Conservation (phyloP, 2,113 vertebrate genomes). For the Numenius arquata region DNA sequence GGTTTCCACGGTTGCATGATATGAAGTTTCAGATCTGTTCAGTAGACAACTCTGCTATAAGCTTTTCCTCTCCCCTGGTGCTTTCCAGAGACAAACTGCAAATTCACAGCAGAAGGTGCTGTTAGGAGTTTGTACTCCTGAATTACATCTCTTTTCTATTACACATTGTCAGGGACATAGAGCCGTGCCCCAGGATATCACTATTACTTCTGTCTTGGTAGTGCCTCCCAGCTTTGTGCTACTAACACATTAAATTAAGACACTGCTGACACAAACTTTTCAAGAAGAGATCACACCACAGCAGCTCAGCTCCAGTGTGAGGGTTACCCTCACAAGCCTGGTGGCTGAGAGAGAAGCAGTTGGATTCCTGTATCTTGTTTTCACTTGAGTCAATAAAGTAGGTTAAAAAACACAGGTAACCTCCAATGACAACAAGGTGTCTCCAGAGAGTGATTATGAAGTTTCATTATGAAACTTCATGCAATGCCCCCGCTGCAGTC, state of each 20-base stretch:
- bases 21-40: background rate
- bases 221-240: background rate
- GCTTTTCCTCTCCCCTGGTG: background rate
- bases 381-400: background rate
- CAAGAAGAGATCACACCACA: background rate
- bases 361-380: background rate
- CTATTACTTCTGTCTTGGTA: background rate
- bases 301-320: background rate
- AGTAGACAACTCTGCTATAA: background rate
- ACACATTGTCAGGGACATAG: background rate
- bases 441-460: background rate
- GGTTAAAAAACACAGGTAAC: background rate
- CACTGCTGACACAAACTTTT: background rate
- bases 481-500: background rate
- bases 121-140: background rate
- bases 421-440: background rate
- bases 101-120: background rate
- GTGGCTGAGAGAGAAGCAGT: background rate
- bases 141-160: background rate
- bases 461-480: background rate
- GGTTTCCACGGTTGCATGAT: background rate
- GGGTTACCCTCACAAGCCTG: background rate
- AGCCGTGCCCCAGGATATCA: background rate
- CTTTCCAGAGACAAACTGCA: background rate
- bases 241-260: background rate